Percentiles rank a stretch among this genome's conserved stretches.
Evolutionary conservation across 2,797 vertebrate genomes (phyloP).

Genomic region (Loriculus beryllinus): DNA sequence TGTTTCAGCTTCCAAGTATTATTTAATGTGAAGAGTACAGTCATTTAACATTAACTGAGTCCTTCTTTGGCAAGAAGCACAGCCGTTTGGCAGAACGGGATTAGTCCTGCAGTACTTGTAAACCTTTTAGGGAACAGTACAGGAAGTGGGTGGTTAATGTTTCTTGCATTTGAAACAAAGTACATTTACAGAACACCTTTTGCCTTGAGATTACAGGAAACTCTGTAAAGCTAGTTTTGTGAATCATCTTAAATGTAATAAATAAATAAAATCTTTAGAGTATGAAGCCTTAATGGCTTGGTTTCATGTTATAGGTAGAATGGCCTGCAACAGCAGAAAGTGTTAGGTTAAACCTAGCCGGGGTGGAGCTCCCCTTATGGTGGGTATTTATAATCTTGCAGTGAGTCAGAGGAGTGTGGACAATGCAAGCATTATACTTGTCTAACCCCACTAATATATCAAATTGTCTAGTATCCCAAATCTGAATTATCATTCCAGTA

Average conservation of each 20-base stretch:
- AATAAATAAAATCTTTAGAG: background rate
- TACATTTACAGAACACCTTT: constrained; percentile 34
- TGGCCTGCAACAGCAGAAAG: background rate
- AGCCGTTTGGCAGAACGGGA: constrained; percentile 38
- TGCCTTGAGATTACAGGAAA: constrained; percentile 8
- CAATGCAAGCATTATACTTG: background rate
- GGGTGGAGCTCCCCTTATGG: background rate
- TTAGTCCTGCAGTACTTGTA: constrained; percentile 61
- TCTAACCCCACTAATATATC: background rate
- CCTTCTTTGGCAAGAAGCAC: constrained; percentile 15
- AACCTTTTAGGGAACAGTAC: constrained; percentile 57
- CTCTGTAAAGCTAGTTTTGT: background rate
- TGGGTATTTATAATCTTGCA: constrained; percentile 13
- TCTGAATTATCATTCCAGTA: background rate
- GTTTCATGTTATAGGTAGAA: background rate
- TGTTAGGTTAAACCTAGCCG: background rate
- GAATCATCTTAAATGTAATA: background rate
- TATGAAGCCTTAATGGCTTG: background rate
- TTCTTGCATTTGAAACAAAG: constrained; percentile 57
- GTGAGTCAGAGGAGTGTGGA: constrained; percentile 33
- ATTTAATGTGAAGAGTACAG: constrained; percentile 35
- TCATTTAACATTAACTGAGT: constrained; percentile 26
- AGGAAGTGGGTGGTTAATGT: constrained; percentile 66
- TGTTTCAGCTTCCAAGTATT: constrained; percentile 34
- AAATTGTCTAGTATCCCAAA: background rate